Evolutionary conservation across 2,797 vertebrate genomes (phyloP), one percentile per base, ranked within the genome.

Genomic region (Myotis planiceps): DNA sequence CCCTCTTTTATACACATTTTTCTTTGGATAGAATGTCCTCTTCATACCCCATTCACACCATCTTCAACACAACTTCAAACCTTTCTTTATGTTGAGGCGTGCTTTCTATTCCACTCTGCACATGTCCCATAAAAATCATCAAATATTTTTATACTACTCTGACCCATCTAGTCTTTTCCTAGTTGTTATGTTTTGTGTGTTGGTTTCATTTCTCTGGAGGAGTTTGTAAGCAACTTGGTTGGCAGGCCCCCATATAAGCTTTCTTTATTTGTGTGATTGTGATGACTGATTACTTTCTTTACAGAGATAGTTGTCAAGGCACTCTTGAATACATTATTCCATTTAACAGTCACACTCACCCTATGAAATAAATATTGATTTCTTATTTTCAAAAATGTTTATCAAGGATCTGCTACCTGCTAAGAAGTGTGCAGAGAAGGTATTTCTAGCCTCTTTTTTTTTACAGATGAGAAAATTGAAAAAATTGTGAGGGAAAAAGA

Each of bases 181-280:
- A 60, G n/a, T 34, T 51, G 27, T 25, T 81, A 76, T 16, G 8
- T 55, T 85, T 74, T 68, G 15, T 86, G 19, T 34, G 15, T 78
- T 82, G 16, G 18, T 82, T 86, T 81, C 16, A 47, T 72, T 39
- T 82, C 8, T 32, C 45, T 78, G 32, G 55, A 90, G 2, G 27
- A 90, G 23, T 86, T 65, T 78, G 8, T 78, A 34, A 72, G 29
- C 3, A 90, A 10, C 32, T 92, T 72, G 19, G 34, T 58, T 78
- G 29, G 10, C 14, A 34, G 0, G 2, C 23, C 5, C 13, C 25
- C n/a, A 81, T 32, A 71, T 5, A 63, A 89, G 13, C 1, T 32
- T 80, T 95, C 23, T 55, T 85, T n/a, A 80, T 75, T 81, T 81
- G 42, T 85, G 42, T 85, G 75, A 89, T 63, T 76, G 5, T 81